Base-by-base conservation (phyloP, 2,797 vertebrate species). In the Centropyge bicolor region DNA sequence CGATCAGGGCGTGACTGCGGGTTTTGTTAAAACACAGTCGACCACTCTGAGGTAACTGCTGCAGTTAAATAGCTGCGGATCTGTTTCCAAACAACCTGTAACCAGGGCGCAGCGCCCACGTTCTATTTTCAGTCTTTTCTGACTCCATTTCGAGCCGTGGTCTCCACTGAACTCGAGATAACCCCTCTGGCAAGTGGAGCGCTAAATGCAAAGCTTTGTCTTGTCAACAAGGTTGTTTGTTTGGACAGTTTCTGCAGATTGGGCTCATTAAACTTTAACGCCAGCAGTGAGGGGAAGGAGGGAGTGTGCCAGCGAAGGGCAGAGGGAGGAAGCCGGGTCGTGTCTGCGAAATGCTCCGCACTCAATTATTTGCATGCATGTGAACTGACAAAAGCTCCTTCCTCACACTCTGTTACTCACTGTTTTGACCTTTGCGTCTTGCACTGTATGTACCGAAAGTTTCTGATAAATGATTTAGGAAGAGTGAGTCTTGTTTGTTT, bases 221-320 rank as follows among this genome's bases (percentile, higher is more conserved):
- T 89, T 85, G 87, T 93, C 89, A 91, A 86, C 86, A 80, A 62
- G 79, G 69, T 73, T 82, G 85, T 91, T 93, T 90, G 86, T 91
- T 91, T 85, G 86, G 85, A 85, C 82, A 68, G 65, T 85, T 88
- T 65, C 67, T 71, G 64, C 81, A 88, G 73, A 89, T 81, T 81
- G 84, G 71, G 67, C 77, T 93, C 88, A 91, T 92, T 93, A 93
- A 87, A 91, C 77, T 84, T 90, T 87, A 80, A 87, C 27, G 71
- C 85, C 78, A 61, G 79, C 83, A 81, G 86, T 51, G 74, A 81
- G 54, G 80, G 38, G 62, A 80, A 68, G 10, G 65, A 80, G 88
- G 74, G 74, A 76, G 83, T 78, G 59, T 72, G 65, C 64, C 71
- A 65, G 61, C 24, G 59, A 72, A 70, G 60, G 49, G 59, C 46